These are phyloP conservation scores for Oxytorus armatus DNA, from an alignment of 2,888 invertebrate species.

Conservation along the genomic window DNA sequence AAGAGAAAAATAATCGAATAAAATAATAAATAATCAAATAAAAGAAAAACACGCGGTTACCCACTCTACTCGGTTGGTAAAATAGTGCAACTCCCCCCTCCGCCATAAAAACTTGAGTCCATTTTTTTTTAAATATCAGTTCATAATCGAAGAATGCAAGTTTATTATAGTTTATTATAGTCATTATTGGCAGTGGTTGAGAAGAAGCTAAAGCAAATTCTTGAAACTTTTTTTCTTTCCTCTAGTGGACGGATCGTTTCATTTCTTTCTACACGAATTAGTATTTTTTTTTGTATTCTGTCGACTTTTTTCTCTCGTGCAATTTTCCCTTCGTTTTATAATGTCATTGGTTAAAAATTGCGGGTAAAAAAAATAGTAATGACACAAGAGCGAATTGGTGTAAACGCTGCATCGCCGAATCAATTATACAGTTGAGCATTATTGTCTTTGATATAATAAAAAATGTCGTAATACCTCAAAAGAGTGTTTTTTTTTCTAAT, in stretches of 20 bases:
- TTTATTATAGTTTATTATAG: conserved; percentile 11
- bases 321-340: not conserved
- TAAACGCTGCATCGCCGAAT: conserved; percentile 52
- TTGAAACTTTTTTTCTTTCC: conserved; percentile 49
- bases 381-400: conserved; percentile 42
- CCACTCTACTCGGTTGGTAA: too few relatives aligned
- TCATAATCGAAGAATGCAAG: conserved; percentile 2
- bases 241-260: conserved; percentile 64
- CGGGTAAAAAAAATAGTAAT: not conserved
- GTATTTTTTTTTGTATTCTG: conserved; percentile 8
- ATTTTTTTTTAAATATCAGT: conserved; percentile 1
- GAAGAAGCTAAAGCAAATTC: conserved; percentile 42
- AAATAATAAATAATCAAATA: too few relatives aligned
- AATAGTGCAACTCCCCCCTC: not conserved
- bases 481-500: conserved; percentile 23
- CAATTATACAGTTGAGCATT: conserved; percentile 65
- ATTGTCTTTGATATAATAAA: conserved; percentile 64
- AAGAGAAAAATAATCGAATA: too few relatives aligned
- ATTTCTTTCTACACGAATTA: conserved; percentile 52
- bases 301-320: not conserved
- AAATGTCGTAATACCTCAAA: conserved; percentile 40
- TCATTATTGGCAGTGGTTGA: conserved; percentile 39
- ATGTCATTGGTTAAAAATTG: conserved; percentile 22
- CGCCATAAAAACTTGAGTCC: not conserved
- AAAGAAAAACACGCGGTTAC: too few relatives aligned